Evolutionary conservation across 2,797 vertebrate genomes (phyloP).

Genomic region (Mareca strepera): DNA sequence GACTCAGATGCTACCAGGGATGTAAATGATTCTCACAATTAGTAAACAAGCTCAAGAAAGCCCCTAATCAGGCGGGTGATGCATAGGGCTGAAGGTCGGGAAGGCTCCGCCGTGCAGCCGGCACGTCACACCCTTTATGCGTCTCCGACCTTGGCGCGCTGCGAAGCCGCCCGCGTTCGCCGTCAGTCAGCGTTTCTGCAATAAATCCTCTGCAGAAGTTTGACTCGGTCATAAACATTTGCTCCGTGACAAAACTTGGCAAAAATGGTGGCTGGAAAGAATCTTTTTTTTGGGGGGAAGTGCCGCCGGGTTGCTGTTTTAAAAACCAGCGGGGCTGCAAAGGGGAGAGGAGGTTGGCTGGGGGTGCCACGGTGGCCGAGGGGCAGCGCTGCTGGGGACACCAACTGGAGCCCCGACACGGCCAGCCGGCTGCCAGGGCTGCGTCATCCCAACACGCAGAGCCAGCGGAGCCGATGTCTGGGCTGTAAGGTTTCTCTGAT

Average conservation of each 20-base stretch:
- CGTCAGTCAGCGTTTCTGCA: not conserved
- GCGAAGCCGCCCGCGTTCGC: not conserved
- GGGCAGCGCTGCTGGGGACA: not conserved
- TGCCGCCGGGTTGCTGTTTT: not conserved
- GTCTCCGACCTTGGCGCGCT: not conserved
- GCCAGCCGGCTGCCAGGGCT: not conserved
- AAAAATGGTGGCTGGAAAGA: not conserved
- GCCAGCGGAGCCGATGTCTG: not conserved
- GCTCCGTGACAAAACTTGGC: slow-evolving; percentile 26
- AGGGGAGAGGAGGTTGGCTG: not conserved
- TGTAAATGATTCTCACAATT: slow-evolving; percentile 38
- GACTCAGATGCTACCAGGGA: slow-evolving; percentile 9
- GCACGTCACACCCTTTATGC: not conserved
- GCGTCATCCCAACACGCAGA: not conserved
- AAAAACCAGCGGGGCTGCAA: not conserved
- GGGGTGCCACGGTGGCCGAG: not conserved
- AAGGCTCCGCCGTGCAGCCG: not conserved
- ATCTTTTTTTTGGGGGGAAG: not conserved
- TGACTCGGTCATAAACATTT: not conserved
- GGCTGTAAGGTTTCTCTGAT: slow-evolving; percentile 30
- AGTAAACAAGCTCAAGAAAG: slow-evolving; percentile 45
- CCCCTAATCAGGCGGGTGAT: not conserved
- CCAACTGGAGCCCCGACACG: not conserved
- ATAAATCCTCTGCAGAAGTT: not conserved
- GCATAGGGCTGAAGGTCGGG: slow-evolving; percentile 1